These are phyloP conservation scores for Heteromyza rotundicornis DNA, from an alignment of 2,888 invertebrate species.

Conservation along the genomic window DNA sequence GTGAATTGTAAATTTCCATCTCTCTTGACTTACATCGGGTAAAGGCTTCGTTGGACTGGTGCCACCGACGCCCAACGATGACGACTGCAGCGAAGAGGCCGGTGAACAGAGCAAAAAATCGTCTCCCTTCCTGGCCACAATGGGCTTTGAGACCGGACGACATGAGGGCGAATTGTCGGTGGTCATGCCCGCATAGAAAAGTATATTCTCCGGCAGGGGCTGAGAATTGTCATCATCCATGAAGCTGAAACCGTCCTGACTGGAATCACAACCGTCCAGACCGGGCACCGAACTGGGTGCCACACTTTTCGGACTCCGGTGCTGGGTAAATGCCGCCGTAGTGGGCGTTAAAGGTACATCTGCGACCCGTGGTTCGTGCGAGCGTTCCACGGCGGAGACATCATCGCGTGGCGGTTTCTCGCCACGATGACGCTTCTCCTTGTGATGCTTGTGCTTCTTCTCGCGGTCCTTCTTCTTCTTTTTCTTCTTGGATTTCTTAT, in stretches of 20 bases:
- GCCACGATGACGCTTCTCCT: conserved; percentile 69
- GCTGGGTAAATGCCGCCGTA: conserved; percentile 34
- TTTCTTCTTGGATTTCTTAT: conserved; percentile 78
- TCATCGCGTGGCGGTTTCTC: conserved; percentile 33
- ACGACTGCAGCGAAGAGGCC: conserved; percentile 40
- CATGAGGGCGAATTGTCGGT: conserved; percentile 60
- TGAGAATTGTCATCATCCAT: conserved; percentile 66
- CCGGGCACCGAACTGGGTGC: conserved; percentile 27
- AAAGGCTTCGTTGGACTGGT: conserved; percentile 45
- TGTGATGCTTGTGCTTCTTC: conserved; percentile 74
- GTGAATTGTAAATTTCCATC: background rate
- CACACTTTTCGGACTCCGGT: conserved; percentile 38
- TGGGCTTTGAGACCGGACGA: conserved; percentile 59
- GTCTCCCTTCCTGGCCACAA: conserved; percentile 53
- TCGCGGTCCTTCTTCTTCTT: conserved; percentile 80
- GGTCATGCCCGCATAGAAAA: conserved; percentile 59
- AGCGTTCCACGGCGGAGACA: conserved; percentile 21
- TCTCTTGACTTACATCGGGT: conserved; percentile 42
- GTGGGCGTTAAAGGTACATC: conserved; percentile 27
- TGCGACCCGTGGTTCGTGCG: conserved; percentile 14
- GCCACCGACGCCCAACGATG: conserved; percentile 35
- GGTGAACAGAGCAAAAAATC: conserved; percentile 46
- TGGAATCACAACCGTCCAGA: conserved; percentile 65
- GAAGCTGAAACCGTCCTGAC: conserved; percentile 67
- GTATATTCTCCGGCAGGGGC: conserved; percentile 57